Evolutionary conservation across 2,888 invertebrate genomes (phyloP), one percentile per base, ranked within the genome.

Genomic region (Nomada fabriciana): DNA sequence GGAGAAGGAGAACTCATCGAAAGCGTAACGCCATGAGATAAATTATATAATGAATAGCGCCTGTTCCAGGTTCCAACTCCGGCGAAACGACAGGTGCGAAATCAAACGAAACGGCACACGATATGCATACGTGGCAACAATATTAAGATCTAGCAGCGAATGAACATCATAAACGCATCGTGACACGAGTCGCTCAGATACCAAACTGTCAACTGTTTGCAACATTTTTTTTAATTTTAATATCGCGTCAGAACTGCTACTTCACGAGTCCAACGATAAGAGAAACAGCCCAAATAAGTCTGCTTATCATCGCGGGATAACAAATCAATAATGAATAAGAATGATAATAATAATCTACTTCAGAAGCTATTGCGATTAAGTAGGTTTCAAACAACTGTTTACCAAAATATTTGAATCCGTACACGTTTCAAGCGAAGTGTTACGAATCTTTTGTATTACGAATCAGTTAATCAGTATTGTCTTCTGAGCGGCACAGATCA

Each of bases 81-180:
- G 36, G 7, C 36, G 36, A 36, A 36, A 36, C 36, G 7, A 7
- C 36, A 36, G 7, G 36, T 7, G 36, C 10, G 43, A 9, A 55
- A 65, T 20, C 43, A 70, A 73, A 80, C 50, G 53, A 29, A 70
- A 60, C 36, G 61, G 59, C 23, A 10, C 13, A 4, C 36, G 36
- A 7, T n/a, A 69, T 52, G 47, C 29, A 20, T 36, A 60, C 71
- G 55, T 18, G 53, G 52, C 61, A 50, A 13, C 47, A 15, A 1
- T 47, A 13, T 59, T 61, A 55, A 76, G 60, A 80, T 76, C 65
- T 60, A 70, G 23, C 65, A 50, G 65, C 65, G 68, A 42, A 20
- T 13, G 42, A 68, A 36, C 52, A 57, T 68, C 47, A 29, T 20
- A 53, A 36, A 67, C 20, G 15, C 7, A 53, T 36, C 20, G 53